phyloP scores from a whole-genome alignment of 53 echinoderm and acorn worm species.

The Patiria pectinifera region DNA sequence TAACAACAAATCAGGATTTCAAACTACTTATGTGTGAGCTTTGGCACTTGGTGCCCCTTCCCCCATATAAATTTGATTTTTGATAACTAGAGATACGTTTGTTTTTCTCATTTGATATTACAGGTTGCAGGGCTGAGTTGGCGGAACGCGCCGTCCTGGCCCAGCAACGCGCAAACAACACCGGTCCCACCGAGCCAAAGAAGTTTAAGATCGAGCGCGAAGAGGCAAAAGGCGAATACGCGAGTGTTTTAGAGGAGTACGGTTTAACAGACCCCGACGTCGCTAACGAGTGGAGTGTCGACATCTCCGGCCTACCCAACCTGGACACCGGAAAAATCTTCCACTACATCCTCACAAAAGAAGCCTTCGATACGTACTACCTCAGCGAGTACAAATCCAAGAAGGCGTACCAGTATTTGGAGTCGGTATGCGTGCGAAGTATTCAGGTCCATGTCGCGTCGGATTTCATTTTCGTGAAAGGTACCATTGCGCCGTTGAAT shows the following conservation, averaged over 20 bases:
- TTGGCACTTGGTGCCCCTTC: too few relatives aligned
- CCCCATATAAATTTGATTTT: too few relatives aligned
- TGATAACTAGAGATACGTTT: too few relatives aligned
- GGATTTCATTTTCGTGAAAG: slow-evolving; percentile 38
- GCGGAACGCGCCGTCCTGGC: slow-evolving; percentile 34
- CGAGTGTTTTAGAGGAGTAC: slow-evolving; percentile 17
- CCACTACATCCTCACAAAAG: slow-evolving; percentile 56
- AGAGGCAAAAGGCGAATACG: slow-evolving; percentile 38
- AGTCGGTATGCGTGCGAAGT: slow-evolving; percentile 46
- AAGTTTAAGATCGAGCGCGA: slow-evolving; percentile 54
- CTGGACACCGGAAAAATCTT: slow-evolving; percentile 56
- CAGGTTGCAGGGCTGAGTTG: slow-evolving; percentile 46
- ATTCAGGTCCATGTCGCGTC: slow-evolving; percentile 25
- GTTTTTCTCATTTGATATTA: not conserved
- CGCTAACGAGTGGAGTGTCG: slow-evolving; percentile 36
- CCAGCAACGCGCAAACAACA: slow-evolving; percentile 15
- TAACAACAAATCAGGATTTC: too few relatives aligned
- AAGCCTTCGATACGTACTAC: slow-evolving; percentile 60
- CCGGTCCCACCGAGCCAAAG: slow-evolving; percentile 43
- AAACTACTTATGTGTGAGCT: too few relatives aligned
- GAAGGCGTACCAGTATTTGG: slow-evolving; percentile 40
- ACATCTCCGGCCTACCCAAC: slow-evolving; percentile 28
- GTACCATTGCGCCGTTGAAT: slow-evolving; percentile 31
- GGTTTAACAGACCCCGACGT: slow-evolving; percentile 44
- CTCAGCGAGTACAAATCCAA: slow-evolving; percentile 45